Evolutionary conservation across 92 coral and sea anemone species (phyloP).

Genomic region (Phenganax stokvisi): DNA sequence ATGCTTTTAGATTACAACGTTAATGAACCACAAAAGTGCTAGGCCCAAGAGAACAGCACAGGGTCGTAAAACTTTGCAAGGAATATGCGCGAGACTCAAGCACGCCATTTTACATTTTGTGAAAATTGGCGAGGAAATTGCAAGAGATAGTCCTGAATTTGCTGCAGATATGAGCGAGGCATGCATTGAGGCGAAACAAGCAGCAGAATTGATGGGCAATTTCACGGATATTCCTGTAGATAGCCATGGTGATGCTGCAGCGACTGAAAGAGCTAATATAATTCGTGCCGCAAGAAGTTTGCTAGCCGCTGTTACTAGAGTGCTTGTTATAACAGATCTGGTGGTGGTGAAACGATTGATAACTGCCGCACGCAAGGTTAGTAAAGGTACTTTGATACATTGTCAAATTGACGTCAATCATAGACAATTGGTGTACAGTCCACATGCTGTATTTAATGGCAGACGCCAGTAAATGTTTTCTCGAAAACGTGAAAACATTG

Average conservation of each 20-base stretch:
- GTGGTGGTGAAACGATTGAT: constrained; percentile 86
- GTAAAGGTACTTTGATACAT: not conserved
- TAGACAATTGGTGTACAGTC: not conserved
- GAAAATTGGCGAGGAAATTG: constrained; percentile 91
- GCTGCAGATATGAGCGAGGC: constrained; percentile 88
- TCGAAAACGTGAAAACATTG: not conserved
- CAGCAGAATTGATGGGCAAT: constrained; percentile 76
- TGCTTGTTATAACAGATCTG: constrained; percentile 84
- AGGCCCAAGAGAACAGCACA: constrained; percentile 60
- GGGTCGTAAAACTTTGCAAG: constrained; percentile 69
- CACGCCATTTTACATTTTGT: constrained; percentile 83
- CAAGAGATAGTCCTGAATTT: constrained; percentile 81
- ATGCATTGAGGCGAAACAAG: constrained; percentile 85
- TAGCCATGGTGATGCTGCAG: constrained; percentile 49
- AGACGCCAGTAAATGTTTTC: not conserved
- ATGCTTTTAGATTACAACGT: constrained; percentile 70
- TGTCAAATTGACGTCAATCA: not conserved
- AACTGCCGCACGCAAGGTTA: constrained; percentile 87
- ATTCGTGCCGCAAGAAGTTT: constrained; percentile 86
- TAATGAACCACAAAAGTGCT: constrained; percentile 85
- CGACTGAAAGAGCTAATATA: constrained; percentile 62
- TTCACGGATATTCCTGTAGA: constrained; percentile 60
- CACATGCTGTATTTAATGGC: no score
- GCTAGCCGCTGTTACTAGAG: constrained; percentile 86
- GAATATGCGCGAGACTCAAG: constrained; percentile 70